Base-by-base conservation (phyloP, 2,797 vertebrate species). In the Schizothorax lantsangensis region DNA sequence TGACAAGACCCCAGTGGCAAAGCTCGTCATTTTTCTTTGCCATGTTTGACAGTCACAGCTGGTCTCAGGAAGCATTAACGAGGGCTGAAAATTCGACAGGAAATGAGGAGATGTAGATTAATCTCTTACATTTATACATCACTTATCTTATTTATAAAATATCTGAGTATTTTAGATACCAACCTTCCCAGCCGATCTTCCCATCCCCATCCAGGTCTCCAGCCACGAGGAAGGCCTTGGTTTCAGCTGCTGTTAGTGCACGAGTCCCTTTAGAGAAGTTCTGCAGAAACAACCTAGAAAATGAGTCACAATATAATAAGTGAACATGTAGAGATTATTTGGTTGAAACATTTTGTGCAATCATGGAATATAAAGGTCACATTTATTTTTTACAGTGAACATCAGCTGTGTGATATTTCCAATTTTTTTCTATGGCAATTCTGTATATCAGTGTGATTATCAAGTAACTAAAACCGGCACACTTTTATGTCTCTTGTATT, bases 131-230 rank as follows among this genome's bases (percentile, higher is more conserved):
- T 62, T 62, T 43, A 40, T 43, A 17, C 7, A 57, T 59, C 7
- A 15, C 54, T 40, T 15, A 57, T n/a, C 49, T 6, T 57, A 26
- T 62, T 52, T 30, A 38, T 78, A 57, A 57, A 54, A 43, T 62
- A 47, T 40, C 4, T 2, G 8, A 10, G 59, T 2, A 45, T 40
- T 52, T 40, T 38, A 62, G 49, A 52, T 54, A 33, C 88, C 1
- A 81, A 95, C 94, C 94, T 90, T 95, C 94, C 90, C 92, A 94
- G 47, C 93, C 92, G 17, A 95, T 95, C 89, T 95, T 95, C 49
- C 94, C 93, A 23, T 95, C 93, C 0, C 93, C 94, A 64, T 95
- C 94, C 0, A 92, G 93, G 88, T 95, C 94, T 66, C 91, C 94
- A 72, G 92, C 93, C 83, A 89, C 64, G 38, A 95, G 89, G 83